A percentile compares a stretch with the other conserved stretches of the same genome.
These are phyloP conservation scores for Drosophila limbata DNA, from an alignment of 2,888 invertebrate species.

Conservation along the genomic window DNA sequence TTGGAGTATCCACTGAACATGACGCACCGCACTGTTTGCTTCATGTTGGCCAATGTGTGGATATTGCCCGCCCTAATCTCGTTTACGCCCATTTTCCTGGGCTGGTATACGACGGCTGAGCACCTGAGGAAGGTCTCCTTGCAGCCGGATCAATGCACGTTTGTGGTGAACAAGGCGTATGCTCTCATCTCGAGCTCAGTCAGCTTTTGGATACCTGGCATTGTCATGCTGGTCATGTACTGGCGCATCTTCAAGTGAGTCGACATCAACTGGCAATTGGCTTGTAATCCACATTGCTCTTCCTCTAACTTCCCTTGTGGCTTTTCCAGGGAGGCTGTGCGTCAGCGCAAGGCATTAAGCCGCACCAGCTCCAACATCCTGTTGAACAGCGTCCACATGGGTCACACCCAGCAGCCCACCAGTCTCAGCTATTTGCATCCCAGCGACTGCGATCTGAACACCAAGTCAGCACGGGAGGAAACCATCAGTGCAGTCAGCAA, in stretches of 20 bases:
- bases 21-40: constrained; percentile 92
- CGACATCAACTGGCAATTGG: constrained; percentile 8
- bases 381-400: constrained; percentile 93
- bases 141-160: constrained; percentile 92
- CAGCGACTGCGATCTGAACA: constrained; percentile 87
- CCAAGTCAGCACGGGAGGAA: constrained; percentile 84
- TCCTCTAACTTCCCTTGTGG: constrained; percentile 8
- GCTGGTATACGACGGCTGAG: constrained; percentile 96
- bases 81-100: constrained; percentile 97
- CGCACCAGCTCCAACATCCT: constrained; percentile 95
- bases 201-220: constrained; percentile 96
- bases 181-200: constrained; percentile 95
- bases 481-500: constrained; percentile 85
- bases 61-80: constrained; percentile 96
- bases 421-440: constrained; percentile 88
- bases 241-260: constrained; percentile 90
- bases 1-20: constrained; percentile 96
- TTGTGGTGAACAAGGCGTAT: constrained; percentile 94
- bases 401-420: constrained; percentile 90
- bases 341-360: constrained; percentile 93
- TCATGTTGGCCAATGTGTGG: constrained; percentile 96
- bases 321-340: constrained; percentile 89
- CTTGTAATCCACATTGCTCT: constrained; percentile 27
- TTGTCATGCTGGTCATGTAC: constrained; percentile 97
- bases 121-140: constrained; percentile 87